Conservation (phyloP, 2,797 vertebrate species). For the Darevskia nairensis region DNA sequence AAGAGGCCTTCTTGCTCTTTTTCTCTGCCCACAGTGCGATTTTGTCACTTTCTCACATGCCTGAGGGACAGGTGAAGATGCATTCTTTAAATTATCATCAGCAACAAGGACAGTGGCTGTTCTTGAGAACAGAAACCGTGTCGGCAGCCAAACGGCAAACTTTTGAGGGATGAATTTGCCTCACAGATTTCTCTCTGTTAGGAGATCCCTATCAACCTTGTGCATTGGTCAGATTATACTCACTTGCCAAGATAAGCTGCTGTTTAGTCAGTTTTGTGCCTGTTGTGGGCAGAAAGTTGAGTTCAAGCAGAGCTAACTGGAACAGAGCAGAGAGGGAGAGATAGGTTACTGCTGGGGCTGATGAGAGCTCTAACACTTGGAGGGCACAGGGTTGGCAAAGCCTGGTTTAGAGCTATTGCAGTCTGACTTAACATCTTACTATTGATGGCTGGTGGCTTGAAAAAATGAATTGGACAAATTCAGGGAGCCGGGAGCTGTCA, state of each 20-base stretch:
- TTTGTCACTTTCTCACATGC: neutral
- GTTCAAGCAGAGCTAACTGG: slow-evolving; percentile 90
- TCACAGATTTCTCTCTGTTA: neutral
- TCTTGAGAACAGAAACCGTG: neutral
- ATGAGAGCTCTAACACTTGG: too few species aligned
- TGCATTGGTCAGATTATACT: slow-evolving; percentile 70
- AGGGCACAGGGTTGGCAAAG: too few species aligned
- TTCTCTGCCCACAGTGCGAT: neutral
- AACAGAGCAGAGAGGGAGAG: neutral
- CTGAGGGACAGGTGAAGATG: neutral
- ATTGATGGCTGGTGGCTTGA: neutral
- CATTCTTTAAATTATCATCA: too few species aligned
- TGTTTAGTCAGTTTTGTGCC: slow-evolving; percentile 89
- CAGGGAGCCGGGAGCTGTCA: too few species aligned
- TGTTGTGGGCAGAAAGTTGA: slow-evolving; percentile 93
- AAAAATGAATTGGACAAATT: neutral
- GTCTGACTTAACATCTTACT: neutral
- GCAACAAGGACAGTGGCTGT: too few species aligned
- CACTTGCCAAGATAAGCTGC: slow-evolving; percentile 93
- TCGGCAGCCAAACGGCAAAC: neutral
- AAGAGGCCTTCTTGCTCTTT: neutral
- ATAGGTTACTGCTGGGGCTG: neutral
- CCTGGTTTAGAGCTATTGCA: too few species aligned
- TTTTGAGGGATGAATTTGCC: neutral
- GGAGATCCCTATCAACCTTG: neutral